Base-by-base conservation (phyloP, 2,113 vertebrate species). In the Centropristis striata region DNA sequence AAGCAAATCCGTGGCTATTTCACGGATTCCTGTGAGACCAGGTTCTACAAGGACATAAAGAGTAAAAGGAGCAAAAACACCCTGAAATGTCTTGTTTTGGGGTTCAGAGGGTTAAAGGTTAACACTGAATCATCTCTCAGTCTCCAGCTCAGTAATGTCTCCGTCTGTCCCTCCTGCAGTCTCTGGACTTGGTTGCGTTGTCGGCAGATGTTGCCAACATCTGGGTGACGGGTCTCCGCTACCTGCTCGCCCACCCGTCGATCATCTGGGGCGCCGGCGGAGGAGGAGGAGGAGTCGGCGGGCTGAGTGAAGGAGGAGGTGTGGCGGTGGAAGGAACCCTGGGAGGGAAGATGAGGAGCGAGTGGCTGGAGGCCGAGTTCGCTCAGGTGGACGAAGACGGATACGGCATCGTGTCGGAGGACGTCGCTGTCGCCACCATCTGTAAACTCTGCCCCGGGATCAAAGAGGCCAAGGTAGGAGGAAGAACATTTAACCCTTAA, bases 201-300 rank as follows among this genome's bases (percentile, higher is more conserved):
- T 98, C 98, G 1, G 95, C 98, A 4, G 98, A 99, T 14, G 97
- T 99, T 63, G 97, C 98, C 60, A 99, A 99, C 91, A 99, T 99
- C 93, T 99, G 98, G 98, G 97, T 99, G 60, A 99, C 98, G 0
- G 98, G 98, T 18, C 92, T 99, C 51, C 95, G 97, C 44, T 99
- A 98, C 89, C 92, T 99, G 79, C 93, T 98, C 85, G 98, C 98
- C 59, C 97, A 97, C 77, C 97, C 96, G 66, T 96, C 96, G 16
- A 94, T 96, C 7, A 90, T 96, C 2, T 90, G 97, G 46, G 97
- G 96, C 20, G 94, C 95, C 25, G 94, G 95, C 58, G 96, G 95
- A 50, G 84, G 90, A 0, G 81, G 69, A 0, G 83, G 75, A 13
- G 77, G 54, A 7, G 64, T 92, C 1, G 89, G 95, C 83, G 87